A percentile compares a stretch with the other conserved stretches of the same genome.
These are phyloP conservation scores for Eulimnadia texana DNA, from an alignment of 1,140 invertebrate species.

Conservation along the genomic window DNA sequence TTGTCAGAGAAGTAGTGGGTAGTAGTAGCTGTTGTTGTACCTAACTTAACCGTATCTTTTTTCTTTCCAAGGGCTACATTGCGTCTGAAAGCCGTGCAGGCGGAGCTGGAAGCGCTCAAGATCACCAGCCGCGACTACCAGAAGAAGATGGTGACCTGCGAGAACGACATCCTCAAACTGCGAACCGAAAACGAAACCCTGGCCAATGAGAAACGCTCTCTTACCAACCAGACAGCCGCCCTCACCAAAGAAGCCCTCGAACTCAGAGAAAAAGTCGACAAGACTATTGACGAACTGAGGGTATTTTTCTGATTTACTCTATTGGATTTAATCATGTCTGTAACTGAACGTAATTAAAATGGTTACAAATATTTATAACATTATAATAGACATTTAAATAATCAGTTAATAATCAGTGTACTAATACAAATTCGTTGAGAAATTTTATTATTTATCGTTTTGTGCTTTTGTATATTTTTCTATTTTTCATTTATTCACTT, in stretches of 20 bases:
- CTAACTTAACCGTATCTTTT: background rate
- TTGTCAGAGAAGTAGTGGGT: too few species aligned
- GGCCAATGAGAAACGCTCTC: constrained; percentile 1
- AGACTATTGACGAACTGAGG: background rate
- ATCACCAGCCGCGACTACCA: constrained; percentile 2
- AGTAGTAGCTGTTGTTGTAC: too few species aligned
- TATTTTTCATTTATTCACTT: too few species aligned
- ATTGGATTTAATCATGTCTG: too few species aligned
- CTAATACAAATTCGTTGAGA: too few species aligned
- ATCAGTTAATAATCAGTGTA: too few species aligned
- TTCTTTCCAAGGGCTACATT: background rate
- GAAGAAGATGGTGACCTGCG: constrained; percentile 5
- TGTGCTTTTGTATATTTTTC: too few species aligned
- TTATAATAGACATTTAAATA: too few species aligned
- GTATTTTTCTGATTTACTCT: too few species aligned
- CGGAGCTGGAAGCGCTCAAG: constrained; percentile 1
- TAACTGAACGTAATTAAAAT: too few species aligned
- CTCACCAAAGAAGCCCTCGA: constrained; percentile 3
- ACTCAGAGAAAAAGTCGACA: background rate
- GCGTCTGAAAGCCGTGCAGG: constrained; percentile 5
- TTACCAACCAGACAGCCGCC: background rate
- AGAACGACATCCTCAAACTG: background rate
- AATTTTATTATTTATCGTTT: too few species aligned
- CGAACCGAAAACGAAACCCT: background rate
- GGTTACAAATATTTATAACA: too few species aligned